Conservation (phyloP, 2,113 vertebrate genomes). For the Puma concolor region DNA sequence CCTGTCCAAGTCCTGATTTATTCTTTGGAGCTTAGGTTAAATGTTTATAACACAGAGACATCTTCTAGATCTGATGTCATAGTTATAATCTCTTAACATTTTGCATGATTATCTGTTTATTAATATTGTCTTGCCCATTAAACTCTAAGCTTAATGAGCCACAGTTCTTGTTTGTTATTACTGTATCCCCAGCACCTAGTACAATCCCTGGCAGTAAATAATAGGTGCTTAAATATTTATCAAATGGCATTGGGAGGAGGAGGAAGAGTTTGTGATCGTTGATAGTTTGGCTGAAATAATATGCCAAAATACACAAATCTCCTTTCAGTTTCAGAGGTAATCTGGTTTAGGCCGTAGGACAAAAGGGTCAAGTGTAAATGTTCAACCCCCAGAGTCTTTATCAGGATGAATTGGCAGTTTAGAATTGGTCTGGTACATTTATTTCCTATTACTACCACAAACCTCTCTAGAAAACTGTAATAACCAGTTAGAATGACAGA, state of each 20-base stretch:
- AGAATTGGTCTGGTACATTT: background rate
- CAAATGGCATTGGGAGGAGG: background rate
- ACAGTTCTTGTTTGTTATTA: conserved; percentile 10
- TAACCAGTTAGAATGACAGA: background rate
- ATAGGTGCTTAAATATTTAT: conserved; percentile 38
- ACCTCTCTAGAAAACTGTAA: background rate
- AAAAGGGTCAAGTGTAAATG: background rate
- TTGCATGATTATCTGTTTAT: conserved; percentile 2
- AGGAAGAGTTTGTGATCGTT: background rate
- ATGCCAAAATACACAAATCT: conserved; percentile 19
- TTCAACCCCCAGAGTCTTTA: background rate
- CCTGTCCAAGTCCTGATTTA: background rate
- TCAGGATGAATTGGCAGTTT: background rate
- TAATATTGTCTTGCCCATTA: background rate
- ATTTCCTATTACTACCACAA: background rate
- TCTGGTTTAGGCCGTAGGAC: background rate
- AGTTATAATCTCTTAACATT: background rate
- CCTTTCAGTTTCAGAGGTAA: background rate
- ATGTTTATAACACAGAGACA: background rate
- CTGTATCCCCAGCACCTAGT: background rate
- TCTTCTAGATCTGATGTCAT: background rate
- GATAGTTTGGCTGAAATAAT: background rate
- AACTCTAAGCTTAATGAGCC: background rate
- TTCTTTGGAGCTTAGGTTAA: background rate
- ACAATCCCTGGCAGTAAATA: conserved; percentile 16